Conservation (phyloP, 2,113 vertebrate species). For the Motacilla alba region DNA sequence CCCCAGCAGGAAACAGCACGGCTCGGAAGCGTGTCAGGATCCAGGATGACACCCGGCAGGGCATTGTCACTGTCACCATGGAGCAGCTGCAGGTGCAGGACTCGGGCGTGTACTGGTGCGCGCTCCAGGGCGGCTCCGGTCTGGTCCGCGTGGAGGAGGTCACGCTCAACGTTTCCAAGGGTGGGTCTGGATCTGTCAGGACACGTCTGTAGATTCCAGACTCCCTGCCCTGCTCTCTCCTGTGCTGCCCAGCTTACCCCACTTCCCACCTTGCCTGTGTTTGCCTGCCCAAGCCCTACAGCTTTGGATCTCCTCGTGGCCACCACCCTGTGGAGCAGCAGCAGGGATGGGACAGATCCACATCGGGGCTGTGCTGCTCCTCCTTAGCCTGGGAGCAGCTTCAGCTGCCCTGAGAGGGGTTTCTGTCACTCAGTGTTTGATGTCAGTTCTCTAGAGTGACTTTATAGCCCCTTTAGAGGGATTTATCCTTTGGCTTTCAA, state of each 20-base stretch:
- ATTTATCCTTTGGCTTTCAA: not conserved
- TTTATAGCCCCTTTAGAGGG: not conserved
- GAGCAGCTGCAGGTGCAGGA: not conserved
- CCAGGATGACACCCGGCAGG: not conserved
- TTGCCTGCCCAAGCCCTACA: not conserved
- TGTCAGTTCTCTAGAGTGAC: not conserved
- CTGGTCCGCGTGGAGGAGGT: slow-evolving; percentile 15
- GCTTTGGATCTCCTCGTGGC: not conserved
- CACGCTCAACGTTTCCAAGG: not conserved
- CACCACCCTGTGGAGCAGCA: not conserved
- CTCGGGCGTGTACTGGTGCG: slow-evolving; percentile 50
- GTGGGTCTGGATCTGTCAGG: not conserved
- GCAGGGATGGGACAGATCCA: not conserved
- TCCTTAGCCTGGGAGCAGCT: not conserved
- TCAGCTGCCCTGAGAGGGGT: not conserved
- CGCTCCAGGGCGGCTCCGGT: fast-evolving
- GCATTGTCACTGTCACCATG: not conserved
- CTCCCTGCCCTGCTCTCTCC: not conserved
- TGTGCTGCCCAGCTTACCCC: not conserved
- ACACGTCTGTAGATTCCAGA: fast-evolving
- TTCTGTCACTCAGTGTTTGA: not conserved
- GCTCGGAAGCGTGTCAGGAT: not conserved
- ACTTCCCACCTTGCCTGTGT: fast-evolving
- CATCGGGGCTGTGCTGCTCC: fast-evolving
- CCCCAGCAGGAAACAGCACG: fast-evolving